phyloP scores from a whole-genome alignment of 2,113 vertebrate genomes.

The Ptychochromis oligacanthus region DNA sequence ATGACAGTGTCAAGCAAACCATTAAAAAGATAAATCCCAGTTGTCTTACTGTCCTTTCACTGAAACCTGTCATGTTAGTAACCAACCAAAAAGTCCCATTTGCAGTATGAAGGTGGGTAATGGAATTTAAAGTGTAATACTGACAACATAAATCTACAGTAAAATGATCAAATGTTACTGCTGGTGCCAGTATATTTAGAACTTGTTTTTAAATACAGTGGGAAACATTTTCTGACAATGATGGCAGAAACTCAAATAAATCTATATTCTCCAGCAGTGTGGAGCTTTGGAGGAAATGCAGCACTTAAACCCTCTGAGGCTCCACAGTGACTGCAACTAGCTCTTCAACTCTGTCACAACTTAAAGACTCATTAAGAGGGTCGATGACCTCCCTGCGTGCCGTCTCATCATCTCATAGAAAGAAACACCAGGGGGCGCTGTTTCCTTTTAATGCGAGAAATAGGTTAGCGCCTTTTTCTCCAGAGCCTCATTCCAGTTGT shows the following conservation, averaged over 20 bases:
- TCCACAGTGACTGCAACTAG: background rate
- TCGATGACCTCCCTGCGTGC: background rate
- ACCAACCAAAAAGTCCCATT: background rate
- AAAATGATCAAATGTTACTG: background rate
- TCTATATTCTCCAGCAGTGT: constrained; percentile 18
- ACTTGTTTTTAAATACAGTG: background rate
- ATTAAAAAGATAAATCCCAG: constrained; percentile 63
- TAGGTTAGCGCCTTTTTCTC: constrained; percentile 16
- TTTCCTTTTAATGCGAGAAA: constrained; percentile 20
- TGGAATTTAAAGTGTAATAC: background rate
- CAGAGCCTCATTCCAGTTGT: constrained; percentile 12
- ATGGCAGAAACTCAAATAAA: constrained; percentile 13
- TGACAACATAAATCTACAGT: background rate
- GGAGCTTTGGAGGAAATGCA: constrained; percentile 5
- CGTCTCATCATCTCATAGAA: background rate
- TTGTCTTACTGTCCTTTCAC: constrained; percentile 34
- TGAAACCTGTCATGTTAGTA: background rate
- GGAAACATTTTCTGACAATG: background rate
- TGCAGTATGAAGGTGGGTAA: background rate
- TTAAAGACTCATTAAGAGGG: constrained; percentile 27
- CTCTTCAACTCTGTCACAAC: background rate
- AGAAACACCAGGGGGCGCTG: constrained; percentile 55
- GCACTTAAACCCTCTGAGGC: constrained; percentile 22
- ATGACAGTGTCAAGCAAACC: constrained; percentile 62
- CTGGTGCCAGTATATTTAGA: background rate